A percentile compares a stretch with the other conserved stretches of the same genome.
Conservation (phyloP, 1,140 invertebrate genomes). For the Plutomurus gul region DNA sequence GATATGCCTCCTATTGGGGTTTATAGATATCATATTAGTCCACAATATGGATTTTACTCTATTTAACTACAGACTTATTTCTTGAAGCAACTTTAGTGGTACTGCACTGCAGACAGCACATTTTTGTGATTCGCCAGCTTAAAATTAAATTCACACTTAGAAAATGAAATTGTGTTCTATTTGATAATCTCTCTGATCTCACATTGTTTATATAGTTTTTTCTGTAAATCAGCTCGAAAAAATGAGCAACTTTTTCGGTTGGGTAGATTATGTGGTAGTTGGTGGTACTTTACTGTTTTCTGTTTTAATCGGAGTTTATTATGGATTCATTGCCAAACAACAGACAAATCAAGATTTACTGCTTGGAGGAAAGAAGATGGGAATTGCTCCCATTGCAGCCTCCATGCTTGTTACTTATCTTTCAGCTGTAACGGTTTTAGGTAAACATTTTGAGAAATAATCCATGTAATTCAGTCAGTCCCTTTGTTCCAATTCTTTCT, state of each 20-base stretch:
- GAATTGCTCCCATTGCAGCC: slow-evolving; percentile 47
- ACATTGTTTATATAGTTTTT: neutral
- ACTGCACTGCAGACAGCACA: no score
- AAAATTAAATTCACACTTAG: neutral
- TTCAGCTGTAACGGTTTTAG: slow-evolving; percentile 49
- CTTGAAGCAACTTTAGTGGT: no score
- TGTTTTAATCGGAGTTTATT: slow-evolving; percentile 52
- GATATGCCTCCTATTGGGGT: no score
- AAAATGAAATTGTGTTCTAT: neutral
- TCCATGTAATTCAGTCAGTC: neutral
- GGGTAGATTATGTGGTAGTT: slow-evolving; percentile 49
- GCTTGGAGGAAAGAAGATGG: slow-evolving; percentile 50
- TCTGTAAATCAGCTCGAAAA: neutral
- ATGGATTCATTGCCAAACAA: slow-evolving; percentile 48
- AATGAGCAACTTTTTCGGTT: slow-evolving; percentile 42
- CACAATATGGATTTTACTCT: no score
- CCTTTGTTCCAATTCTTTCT: neutral
- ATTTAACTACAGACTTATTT: no score
- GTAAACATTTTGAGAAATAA: slow-evolving; percentile 35
- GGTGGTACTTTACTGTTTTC: slow-evolving; percentile 49
- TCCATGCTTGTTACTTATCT: slow-evolving; percentile 53
- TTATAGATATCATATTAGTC: no score
- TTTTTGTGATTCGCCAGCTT: no score
- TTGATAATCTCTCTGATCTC: neutral
- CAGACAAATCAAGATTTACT: slow-evolving; percentile 50